Evolutionary conservation across 2,797 vertebrate genomes (phyloP), one percentile per base, ranked within the genome.

Genomic region (Antennarius maculatus): DNA sequence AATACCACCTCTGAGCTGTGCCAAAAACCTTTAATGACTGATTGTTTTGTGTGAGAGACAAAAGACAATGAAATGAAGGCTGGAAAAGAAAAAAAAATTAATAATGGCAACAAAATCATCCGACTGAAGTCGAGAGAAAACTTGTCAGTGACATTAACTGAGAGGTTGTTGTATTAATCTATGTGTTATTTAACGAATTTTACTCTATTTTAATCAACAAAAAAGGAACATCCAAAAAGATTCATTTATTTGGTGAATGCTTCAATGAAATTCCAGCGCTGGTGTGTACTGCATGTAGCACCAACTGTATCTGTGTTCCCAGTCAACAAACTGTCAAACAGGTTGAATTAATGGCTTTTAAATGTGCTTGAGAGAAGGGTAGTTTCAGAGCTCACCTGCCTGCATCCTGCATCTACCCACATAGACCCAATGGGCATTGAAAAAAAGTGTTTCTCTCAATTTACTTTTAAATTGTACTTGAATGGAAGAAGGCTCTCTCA

Each of bases 281-380:
- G 67, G 31, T 52, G 63, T 66, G 53, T 62, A 16, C 49, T 42
- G 43, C 13, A 10, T 49, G 31, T 27, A 54, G 8, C 23, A 7
- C 52, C 29, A 76, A 61, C 9, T 12, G 5, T 54, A 64, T 70
- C 56, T 62, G 42, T 15, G 41, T 70, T 27, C 54, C 51, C 57
- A 52, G 8, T 57, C 42, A 79, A 53, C 31, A 51, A 71, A 43
- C 54, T 70, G 69, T 76, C 80, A 81, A 73, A 60, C 66, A 73
- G 43, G 42, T 37, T 49, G 29, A 79, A 72, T 48, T 16, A 37
- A 75, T 68, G 59, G 53, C 15, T 67, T 68, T 52, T 34, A 39
- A 39, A 39, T 11, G 37, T 8, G 8, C 31, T 23, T 34, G 39
- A 41, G 39, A 43, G 42, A 46, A 7, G n/a, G 45, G 45, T 17